These are phyloP conservation scores for Oryzias celebensis DNA, from an alignment of 2,113 vertebrate genomes.

Conservation along the genomic window DNA sequence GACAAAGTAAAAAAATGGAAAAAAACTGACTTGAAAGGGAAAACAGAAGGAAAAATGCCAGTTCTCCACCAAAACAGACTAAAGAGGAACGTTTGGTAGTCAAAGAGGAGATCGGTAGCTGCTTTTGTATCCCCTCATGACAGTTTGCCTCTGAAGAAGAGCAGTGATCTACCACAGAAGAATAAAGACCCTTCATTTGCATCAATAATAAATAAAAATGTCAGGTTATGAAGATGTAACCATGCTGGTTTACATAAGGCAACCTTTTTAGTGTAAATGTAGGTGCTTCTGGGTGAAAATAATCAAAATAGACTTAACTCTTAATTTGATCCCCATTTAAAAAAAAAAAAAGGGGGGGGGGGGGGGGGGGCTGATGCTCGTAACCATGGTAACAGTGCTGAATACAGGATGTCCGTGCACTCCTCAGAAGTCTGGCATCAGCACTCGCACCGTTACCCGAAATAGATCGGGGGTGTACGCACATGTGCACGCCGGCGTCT, in stretches of 20 bases:
- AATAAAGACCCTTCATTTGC: conserved; percentile 8
- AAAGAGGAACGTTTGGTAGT: conserved; percentile 7
- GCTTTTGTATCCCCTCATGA: conserved; percentile 20
- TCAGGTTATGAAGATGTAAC: too few relatives aligned
- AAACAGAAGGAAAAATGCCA: too few relatives aligned
- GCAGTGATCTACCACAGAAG: conserved; percentile 18
- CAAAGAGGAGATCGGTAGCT: conserved; percentile 2
- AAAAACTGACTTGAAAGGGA: too few relatives aligned
- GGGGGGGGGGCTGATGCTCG: conserved; percentile 9
- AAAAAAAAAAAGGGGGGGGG: too few relatives aligned
- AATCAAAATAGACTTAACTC: background rate
- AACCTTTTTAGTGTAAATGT: background rate
- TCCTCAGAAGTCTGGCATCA: conserved; percentile 47
- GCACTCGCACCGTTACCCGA: conserved; percentile 32
- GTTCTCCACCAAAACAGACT: conserved; percentile 6
- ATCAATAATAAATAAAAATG: conserved; percentile 52
- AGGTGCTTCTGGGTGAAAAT: background rate
- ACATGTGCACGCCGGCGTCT: background rate
- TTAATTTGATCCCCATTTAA: conserved; percentile 16
- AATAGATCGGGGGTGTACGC: conserved; percentile 47
- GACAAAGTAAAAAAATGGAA: too few relatives aligned
- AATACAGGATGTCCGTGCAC: conserved; percentile 33
- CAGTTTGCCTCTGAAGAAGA: conserved; percentile 21
- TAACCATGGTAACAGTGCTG: conserved; percentile 61
- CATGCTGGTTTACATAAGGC: too few relatives aligned